Percentiles rank a stretch among this genome's conserved stretches.
phyloP scores from a whole-genome alignment of 1,140 invertebrate genomes.

The Eurosta solidaginis region DNA sequence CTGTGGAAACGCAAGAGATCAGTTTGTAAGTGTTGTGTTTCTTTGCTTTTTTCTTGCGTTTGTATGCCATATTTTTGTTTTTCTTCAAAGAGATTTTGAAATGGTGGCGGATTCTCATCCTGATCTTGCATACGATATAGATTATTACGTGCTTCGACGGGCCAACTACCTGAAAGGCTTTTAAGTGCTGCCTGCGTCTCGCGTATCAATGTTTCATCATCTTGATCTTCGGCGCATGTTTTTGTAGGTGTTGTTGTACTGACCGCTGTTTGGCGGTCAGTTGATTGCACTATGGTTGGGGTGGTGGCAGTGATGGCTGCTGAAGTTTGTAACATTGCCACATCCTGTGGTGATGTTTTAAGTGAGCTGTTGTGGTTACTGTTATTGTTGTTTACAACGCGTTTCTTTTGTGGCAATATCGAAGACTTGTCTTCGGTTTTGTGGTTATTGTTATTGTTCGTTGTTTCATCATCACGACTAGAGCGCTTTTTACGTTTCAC shows the following conservation, averaged over 20 bases:
- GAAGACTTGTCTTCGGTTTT: conserved; percentile 32
- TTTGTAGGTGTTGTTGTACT: conserved; percentile 41
- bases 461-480: conserved; percentile 53
- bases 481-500: conserved; percentile 56
- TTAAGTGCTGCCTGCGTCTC: conserved; percentile 85
- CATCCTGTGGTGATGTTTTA: conserved; percentile 32
- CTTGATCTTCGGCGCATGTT: conserved; percentile 59
- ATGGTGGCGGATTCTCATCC: conserved; percentile 77
- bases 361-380: conserved; percentile 4
- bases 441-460: conserved; percentile 40
- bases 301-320: not conserved
- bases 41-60: not conserved
- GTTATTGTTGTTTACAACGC: conserved; percentile 57
- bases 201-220: conserved; percentile 79
- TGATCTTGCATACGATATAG: conserved; percentile 69
- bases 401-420: conserved; percentile 67
- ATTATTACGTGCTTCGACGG: conserved; percentile 66
- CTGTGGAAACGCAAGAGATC: conserved; percentile 52
- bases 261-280: conserved; percentile 62
- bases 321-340: conserved; percentile 8
- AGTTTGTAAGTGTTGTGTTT: not conserved
- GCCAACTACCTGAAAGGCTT: conserved; percentile 81
- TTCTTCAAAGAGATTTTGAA: conserved; percentile 84
- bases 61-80: conserved; percentile 65
- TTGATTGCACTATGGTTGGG: conserved; percentile 56